Evolutionary conservation across 2,113 vertebrate genomes (phyloP).

Genomic region (Hiodon alosoides): DNA sequence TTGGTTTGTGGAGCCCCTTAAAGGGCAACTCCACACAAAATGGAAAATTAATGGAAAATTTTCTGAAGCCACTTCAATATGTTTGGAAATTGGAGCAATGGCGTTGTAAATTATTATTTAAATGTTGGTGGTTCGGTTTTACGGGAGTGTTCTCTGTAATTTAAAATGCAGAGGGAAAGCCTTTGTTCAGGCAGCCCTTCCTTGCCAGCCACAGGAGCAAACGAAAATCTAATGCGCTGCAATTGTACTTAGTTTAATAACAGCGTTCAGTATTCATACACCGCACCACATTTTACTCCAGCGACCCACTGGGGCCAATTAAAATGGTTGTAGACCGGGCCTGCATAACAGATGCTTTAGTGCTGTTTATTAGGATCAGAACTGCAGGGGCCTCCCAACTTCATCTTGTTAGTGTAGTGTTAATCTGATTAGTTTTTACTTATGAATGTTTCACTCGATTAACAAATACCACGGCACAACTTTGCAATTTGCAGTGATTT

Average conservation of each 20-base stretch:
- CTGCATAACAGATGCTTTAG: conserved; percentile 61
- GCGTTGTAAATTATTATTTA: conserved; percentile 22
- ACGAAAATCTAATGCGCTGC: background rate
- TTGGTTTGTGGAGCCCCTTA: conserved; percentile 49
- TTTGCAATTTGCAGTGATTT: conserved; percentile 59
- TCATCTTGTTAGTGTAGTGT: conserved; percentile 59
- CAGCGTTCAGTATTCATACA: conserved; percentile 37
- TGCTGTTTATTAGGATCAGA: conserved; percentile 67
- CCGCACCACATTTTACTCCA: conserved; percentile 42
- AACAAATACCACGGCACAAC: conserved; percentile 55
- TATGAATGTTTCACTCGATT: conserved; percentile 64
- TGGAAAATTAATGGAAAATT: conserved; percentile 41
- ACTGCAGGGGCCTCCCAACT: conserved; percentile 56
- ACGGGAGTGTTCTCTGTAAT: background rate
- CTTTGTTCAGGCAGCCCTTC: conserved; percentile 14
- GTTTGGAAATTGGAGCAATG: conserved; percentile 22
- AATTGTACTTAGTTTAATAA: conserved; percentile 35
- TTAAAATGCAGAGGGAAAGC: background rate
- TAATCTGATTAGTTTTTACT: conserved; percentile 69
- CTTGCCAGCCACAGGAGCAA: background rate
- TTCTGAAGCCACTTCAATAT: conserved; percentile 16
- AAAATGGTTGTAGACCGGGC: conserved; percentile 59
- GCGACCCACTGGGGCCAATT: conserved; percentile 66
- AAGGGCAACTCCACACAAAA: conserved; percentile 50
- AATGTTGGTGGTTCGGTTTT: conserved; percentile 15